Conservation (phyloP, 64 coral and sea anemone genomes). For the Platygyra sinensis region DNA sequence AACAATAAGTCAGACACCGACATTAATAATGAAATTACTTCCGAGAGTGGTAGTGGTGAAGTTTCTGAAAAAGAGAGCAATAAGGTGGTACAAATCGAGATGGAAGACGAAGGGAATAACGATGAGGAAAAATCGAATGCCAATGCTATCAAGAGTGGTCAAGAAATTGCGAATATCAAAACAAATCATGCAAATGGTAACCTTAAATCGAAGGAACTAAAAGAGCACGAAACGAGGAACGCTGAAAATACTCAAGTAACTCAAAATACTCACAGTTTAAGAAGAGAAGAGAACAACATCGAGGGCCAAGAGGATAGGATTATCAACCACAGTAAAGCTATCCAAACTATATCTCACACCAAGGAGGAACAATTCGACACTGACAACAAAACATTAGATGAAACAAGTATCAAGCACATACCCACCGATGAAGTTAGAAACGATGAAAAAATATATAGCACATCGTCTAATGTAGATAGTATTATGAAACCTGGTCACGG, state of each 20-base stretch:
- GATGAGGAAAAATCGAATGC: slow-evolving; percentile 5
- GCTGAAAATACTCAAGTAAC: not conserved
- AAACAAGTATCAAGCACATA: not conserved
- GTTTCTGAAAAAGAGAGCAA: not conserved
- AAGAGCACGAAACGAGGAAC: not conserved
- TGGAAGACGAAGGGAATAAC: not conserved
- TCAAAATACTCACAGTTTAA: not conserved
- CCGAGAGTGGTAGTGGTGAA: not conserved
- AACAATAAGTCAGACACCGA: not conserved
- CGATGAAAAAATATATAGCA: not conserved
- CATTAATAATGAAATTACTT: not conserved
- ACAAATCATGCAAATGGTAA: not conserved
- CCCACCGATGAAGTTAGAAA: not conserved
- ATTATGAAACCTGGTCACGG: not conserved
- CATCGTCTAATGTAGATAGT: not conserved
- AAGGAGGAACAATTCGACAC: not conserved
- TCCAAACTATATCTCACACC: not conserved
- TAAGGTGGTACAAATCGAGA: not conserved
- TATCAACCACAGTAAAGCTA: not conserved
- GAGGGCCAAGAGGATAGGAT: not conserved
- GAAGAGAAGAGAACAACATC: not conserved
- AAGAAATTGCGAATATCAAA: not conserved
- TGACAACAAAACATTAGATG: not conserved
- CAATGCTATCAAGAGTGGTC: not conserved
- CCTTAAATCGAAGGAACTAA: not conserved